Evolutionary conservation across 2,888 invertebrate genomes (phyloP), one percentile per base, ranked within the genome.

Genomic region (Drosophila parthenogenetica): DNA sequence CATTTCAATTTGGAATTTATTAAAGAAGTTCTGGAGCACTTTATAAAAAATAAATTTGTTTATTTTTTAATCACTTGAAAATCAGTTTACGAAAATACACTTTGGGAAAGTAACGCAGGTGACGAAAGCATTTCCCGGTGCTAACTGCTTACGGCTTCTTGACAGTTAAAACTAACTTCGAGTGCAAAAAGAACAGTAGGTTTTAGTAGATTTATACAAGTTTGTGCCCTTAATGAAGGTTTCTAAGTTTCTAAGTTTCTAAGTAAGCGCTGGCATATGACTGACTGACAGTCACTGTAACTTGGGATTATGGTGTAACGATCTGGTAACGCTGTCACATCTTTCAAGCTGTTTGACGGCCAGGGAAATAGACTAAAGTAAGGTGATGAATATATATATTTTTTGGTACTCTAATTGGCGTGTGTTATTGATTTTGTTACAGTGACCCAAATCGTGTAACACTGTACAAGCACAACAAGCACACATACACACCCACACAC

Each of bases 381-480:
- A 8, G 51, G 8, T 42, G 39, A 40, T 66, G 55, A 29, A 2
- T 22, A 5, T 29, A 8, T 29, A 2, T 29, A 8, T 8, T 67
- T 61, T 19, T 43, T 50, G 13, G 17, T 37, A 39, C 37, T 66
- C 22, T 42, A 43, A 54, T 37, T 11, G 65, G 14, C 65, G 58
- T 50, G 46, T 43, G 65, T 59, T 79, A 83, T 87, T 88, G 89
- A 86, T 86, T 85, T 86, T 71, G 77, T 65, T 70, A 25, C 64
- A 74, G 62, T 86, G 86, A 84, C 87, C 81, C 74, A 86, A 80
- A 78, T 86, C 54, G 60, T 29, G 35, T 40, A 46, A 4, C 16
- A 16, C 22, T 45, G 17, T 48, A 46, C 60, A 66, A 55, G 65
- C 25, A 29, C n/a, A 54, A 43, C 22, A 22, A 35, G 35, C 53